Conservation (phyloP, 2,888 invertebrate genomes). For the Microplitis manilae region DNA sequence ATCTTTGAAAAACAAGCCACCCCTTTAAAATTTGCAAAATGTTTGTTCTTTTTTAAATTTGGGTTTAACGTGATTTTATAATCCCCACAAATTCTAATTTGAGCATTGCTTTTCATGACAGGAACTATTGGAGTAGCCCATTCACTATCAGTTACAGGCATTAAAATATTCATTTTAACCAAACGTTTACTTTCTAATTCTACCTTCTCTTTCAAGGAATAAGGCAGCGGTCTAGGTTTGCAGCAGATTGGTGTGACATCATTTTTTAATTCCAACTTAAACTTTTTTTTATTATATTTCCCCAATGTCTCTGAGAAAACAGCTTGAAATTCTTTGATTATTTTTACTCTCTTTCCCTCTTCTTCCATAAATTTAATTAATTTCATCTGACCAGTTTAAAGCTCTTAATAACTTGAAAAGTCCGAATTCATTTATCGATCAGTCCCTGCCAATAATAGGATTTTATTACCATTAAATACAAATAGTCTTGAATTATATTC, state of each 20-base stretch:
- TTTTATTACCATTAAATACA: neutral
- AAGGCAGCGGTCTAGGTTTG: conserved; percentile 55
- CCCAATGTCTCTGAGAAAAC: neutral
- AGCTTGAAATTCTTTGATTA: too few species aligned
- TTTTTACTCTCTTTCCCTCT: too few species aligned
- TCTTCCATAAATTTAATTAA: too few species aligned
- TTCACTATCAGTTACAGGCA: conserved; percentile 50
- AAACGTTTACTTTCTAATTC: conserved; percentile 52
- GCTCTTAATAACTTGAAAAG: neutral
- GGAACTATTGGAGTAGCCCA: conserved; percentile 65
- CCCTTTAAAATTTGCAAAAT: conserved; percentile 49
- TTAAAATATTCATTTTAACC: conserved; percentile 45
- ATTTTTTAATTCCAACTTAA: neutral
- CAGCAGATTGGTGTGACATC: neutral
- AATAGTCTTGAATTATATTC: neutral
- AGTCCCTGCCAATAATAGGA: neutral
- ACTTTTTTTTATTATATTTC: neutral
- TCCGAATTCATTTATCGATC: neutral
- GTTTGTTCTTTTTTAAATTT: conserved; percentile 52
- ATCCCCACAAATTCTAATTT: conserved; percentile 63
- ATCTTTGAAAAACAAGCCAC: conserved; percentile 63
- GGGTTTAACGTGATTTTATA: conserved; percentile 61
- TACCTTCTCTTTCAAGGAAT: conserved; percentile 51
- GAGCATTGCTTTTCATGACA: conserved; percentile 60
- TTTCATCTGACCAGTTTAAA: too few species aligned